Base-by-base conservation (phyloP, 2,888 invertebrate genomes). In the Itoplectis maculator region DNA sequence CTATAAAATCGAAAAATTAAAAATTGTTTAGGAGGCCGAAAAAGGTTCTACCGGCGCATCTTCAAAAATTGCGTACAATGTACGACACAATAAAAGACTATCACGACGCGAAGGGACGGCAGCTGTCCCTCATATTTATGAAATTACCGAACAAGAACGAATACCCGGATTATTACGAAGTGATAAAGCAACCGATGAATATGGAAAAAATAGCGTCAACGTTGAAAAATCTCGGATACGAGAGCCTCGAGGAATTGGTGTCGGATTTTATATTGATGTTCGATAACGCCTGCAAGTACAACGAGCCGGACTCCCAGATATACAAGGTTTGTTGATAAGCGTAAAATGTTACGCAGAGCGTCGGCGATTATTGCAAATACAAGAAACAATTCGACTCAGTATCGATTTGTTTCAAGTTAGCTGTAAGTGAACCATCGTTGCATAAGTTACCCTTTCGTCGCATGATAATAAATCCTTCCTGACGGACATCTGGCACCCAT, bases 111-210 rank as follows among this genome's bases (percentile, higher is more conserved):
- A 98, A 96, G 88, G 96, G 96, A 13, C 95, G 99, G n/a, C 97
- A 98, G 91, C 94, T 99, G n/a, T 97, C 99, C 0, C 93, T 97
- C 20, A 98, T 99, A 84, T 99, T 99, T 93, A 97, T 98, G 95
- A 98, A 98, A 92, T 94, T 99, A 61, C 99, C 99, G 0, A 97
- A 97, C 63, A 98, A 98, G 94, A 95, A 93, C 90, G 96, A 99
- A 90, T 99, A 99, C 93, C 99, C 99, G 0, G 98, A 98, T 91
- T 99, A 99, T 93, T 99, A 99, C 91, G 98, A 99, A 91, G 96
- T 99, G 0, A 99, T 99, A 75, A 98, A 98, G 90, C 97, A 96
- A 87, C 99, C 99, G 0, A 98, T 99, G 90, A 99, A 99, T 92
- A 96, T 99, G 96, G 98, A 98, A 90, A 96, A 96, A 90, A 98